These are phyloP conservation scores for Morinoia aosen DNA, from an alignment of 2,888 invertebrate genomes.

Conservation along the genomic window DNA sequence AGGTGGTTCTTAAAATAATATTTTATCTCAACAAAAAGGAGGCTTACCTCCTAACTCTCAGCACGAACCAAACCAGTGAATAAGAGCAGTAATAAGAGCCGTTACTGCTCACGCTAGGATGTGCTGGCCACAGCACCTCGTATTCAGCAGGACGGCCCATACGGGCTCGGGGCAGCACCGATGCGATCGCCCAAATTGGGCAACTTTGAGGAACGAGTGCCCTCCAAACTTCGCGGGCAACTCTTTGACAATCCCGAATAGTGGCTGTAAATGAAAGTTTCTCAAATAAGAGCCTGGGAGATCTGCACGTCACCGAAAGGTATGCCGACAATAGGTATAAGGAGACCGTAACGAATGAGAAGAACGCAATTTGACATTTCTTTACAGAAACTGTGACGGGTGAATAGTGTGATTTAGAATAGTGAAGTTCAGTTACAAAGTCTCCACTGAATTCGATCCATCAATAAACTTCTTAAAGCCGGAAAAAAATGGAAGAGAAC, in stretches of 20 bases:
- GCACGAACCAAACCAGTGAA: too few species aligned
- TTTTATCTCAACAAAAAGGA: too few species aligned
- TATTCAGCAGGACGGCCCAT: neutral
- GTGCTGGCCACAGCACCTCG: neutral
- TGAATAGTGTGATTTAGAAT: too few species aligned
- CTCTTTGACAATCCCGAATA: neutral
- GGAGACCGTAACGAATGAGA: neutral
- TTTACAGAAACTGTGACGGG: too few species aligned
- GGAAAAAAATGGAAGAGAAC: too few species aligned
- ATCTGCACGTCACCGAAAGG: neutral
- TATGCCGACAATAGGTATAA: neutral
- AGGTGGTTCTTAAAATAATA: too few species aligned
- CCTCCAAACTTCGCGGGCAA: neutral
- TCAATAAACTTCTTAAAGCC: too few species aligned
- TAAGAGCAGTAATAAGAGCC: neutral
- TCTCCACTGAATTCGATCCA: too few species aligned
- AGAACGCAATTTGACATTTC: too few species aligned
- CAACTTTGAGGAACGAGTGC: constrained; percentile 3
- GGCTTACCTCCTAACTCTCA: too few species aligned
- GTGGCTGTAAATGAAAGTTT: neutral
- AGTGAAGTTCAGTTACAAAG: too few species aligned
- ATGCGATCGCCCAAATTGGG: neutral
- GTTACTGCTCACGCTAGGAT: neutral
- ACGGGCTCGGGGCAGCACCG: neutral
- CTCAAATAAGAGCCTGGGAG: neutral